Evolutionary conservation across 2,113 vertebrate species (phyloP), one percentile per base, ranked within the genome.

Genomic region (Amblyopsis rosae): DNA sequence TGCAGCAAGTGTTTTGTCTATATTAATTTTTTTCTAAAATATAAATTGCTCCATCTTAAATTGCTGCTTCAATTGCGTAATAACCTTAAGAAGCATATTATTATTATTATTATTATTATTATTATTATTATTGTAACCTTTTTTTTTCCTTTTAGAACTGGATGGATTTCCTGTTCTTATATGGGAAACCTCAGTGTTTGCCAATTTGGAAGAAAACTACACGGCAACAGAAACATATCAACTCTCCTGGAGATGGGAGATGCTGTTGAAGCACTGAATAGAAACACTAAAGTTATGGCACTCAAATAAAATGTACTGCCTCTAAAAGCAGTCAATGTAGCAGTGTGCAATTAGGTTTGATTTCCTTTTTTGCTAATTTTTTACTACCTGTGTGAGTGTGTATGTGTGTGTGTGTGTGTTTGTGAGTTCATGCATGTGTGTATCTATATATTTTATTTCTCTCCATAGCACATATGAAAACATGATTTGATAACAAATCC

Each of bases 331-430:
- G 94, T 92, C 86, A 82, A 98, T 98, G 96, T 99, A 99, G 96
- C 96, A 98, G 95, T 94, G 92, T 96, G 95, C 96, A 97, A 96
- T 96, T 96, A 97, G 95, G 95, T 95, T 91, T 93, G 73, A 88
- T 94, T 94, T 93, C 80, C 88, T 94, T 94, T 94, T 95, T 95
- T 95, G 94, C 95, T 96, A 94, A 92, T 91, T 93, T 94, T 95
- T 93, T 95, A 95, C 96, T 96, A 96, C 95, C 95, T 97, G 95
- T 97, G 95, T 96, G 95, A 94, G 96, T 96, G 95, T 93, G 83
- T 88, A 84, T 77, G 70, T 53, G n/a, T 53, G 35, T 6, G 3
- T 41, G 35, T 41, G 35, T 6, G n/a, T 59, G 95, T 93, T 82
- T 88, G 86, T 78, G 68, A 96, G 95, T 97, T 95, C 95, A 95